A percentile compares a stretch with the other conserved stretches of the same genome.
Conservation (phyloP, 2,113 vertebrate species). For the Drymodes brunneopygia region DNA sequence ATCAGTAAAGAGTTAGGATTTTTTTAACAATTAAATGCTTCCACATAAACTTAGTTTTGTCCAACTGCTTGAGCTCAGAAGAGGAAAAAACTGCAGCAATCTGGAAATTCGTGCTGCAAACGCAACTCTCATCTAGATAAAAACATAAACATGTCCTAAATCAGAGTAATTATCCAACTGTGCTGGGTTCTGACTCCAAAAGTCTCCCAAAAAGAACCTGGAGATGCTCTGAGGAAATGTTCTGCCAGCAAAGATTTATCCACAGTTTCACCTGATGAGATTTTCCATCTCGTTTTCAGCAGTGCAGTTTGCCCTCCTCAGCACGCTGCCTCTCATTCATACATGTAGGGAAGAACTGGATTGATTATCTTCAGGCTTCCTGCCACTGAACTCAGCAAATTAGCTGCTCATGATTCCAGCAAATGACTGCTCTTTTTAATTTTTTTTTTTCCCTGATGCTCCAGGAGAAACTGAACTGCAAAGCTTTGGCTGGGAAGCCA, state of each 20-base stretch:
- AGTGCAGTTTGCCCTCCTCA: not conserved
- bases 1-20: not conserved
- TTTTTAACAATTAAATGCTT: not conserved
- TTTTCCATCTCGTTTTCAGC: not conserved
- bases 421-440: not conserved
- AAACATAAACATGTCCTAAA: not conserved
- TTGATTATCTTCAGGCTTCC: constrained; percentile 33
- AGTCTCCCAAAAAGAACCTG: not conserved
- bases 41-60: not conserved
- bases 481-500: not conserved
- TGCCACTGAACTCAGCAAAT: constrained; percentile 49
- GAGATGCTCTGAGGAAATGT: not conserved
- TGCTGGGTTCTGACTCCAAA: not conserved
- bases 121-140: not conserved
- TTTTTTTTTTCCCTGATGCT: not conserved
- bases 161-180: not conserved
- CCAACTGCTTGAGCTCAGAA: not conserved
- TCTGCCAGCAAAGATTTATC: not conserved
- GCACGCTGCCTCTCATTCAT: not conserved
- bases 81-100: not conserved
- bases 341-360: not conserved
- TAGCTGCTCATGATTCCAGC: constrained; percentile 31
- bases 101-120: not conserved
- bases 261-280: constrained; percentile 14
- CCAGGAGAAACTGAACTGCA: not conserved